Evolutionary conservation across 2,113 vertebrate genomes (phyloP), one percentile per base, ranked within the genome.

Genomic region (Centropus unirufus): DNA sequence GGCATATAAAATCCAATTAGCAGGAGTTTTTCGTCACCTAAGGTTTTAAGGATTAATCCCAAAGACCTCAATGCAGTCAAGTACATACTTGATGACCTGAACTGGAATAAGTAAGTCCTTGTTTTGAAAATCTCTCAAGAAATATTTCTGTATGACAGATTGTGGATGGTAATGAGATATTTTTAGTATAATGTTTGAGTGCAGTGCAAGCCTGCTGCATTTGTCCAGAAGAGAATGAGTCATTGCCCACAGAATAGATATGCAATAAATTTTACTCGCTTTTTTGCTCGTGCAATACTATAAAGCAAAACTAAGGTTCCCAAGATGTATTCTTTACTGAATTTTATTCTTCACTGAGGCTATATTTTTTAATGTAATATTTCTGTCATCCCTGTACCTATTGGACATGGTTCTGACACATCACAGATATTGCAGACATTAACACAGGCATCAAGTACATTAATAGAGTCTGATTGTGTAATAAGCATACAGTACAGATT

Each of bases 211-310:
- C 72, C 69, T 40, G 18, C 68, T 83, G 52, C 72, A 57, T 86
- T 93, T 85, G 40, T 90, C 47, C 62, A 77, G 83, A 96, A 86
- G 16, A 93, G 57, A 57, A 80, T 90, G 88, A 92, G 47, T 94
- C 79, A 94, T 94, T 88, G 77, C 19, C 27, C 51, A n/a, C 36
- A 78, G 51, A 96, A 80, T 6, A 69, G 42, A 70, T 58, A 29
- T 0, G 14, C 44, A 86, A 72, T 49, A 88, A 83, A 80, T 80
- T 82, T 87, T 82, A 79, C 63, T 89, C 74, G 8, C 19, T 70
- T 93, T 92, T 91, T 76, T 6, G 5, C n/a, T 90, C 63, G 21
- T 75, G 84, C 14, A 86, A 52, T 46, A 59, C 39, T 63, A 49
- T 70, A 59, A 73, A 91, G 26, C 18, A 92, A 83, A 94, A 69